Percentiles rank a stretch among this genome's conserved stretches.
These are phyloP conservation scores for Micrasema minimum DNA, from an alignment of 1,140 invertebrate species.

Conservation along the genomic window DNA sequence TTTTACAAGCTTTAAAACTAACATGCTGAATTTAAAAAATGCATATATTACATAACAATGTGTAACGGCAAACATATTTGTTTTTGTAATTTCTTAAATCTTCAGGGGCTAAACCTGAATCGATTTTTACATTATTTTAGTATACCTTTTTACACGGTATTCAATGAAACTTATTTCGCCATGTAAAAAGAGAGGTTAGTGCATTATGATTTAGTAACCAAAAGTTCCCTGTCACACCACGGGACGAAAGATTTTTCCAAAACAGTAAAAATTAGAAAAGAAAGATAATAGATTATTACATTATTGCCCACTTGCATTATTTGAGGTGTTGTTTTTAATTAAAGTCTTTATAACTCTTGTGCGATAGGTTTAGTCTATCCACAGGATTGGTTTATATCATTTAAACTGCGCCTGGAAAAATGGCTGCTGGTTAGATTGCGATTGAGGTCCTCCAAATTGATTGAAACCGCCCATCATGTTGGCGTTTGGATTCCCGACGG, in stretches of 20 bases:
- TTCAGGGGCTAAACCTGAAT: too few relatives aligned
- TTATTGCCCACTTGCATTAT: constrained; percentile 26
- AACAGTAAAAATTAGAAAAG: not conserved
- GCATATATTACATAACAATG: too few relatives aligned
- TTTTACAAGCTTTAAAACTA: not conserved
- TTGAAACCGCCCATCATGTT: constrained; percentile 41
- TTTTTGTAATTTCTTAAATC: too few relatives aligned
- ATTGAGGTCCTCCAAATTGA: constrained; percentile 37
- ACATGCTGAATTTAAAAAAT: not conserved
- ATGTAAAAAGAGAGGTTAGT: not conserved
- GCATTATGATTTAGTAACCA: not conserved
- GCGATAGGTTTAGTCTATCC: constrained; percentile 49
- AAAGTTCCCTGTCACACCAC: not conserved
- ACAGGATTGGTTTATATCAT: constrained; percentile 54
- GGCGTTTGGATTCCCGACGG: constrained; percentile 42
- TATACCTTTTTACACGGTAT: too few relatives aligned
- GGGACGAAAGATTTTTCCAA: not conserved
- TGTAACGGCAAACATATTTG: too few relatives aligned
- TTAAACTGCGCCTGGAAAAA: constrained; percentile 53
- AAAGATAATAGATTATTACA: constrained; percentile 3
- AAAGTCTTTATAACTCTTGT: constrained; percentile 39
- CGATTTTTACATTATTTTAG: too few relatives aligned
- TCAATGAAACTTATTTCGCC: not conserved
- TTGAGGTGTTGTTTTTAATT: constrained; percentile 16
- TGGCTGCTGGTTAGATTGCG: constrained; percentile 40